These are phyloP conservation scores for Hozukius guyotensis DNA, from an alignment of 2,797 vertebrate genomes.

Conservation along the genomic window DNA sequence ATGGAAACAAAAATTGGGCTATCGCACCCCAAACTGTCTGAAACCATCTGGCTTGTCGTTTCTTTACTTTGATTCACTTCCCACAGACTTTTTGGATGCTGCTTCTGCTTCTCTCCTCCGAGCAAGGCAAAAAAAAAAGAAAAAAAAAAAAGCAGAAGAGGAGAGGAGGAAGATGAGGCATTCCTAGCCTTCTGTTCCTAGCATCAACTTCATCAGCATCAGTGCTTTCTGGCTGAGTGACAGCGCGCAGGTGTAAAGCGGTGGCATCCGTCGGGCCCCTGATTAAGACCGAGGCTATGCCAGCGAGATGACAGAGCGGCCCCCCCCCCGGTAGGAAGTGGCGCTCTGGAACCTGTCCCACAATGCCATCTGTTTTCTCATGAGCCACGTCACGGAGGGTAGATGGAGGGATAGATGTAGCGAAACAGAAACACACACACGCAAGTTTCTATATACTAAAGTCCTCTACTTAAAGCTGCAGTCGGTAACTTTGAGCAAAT, in stretches of 20 bases:
- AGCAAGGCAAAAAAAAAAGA: background rate
- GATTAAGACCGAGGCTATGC: constrained; percentile 63
- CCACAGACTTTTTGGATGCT: background rate
- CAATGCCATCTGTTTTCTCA: constrained; percentile 75
- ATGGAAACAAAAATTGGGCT: background rate
- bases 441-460: background rate
- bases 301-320: constrained; percentile 49
- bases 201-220: constrained; percentile 29
- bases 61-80: constrained; percentile 3
- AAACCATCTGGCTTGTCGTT: constrained; percentile 30
- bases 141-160: background rate
- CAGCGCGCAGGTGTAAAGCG: constrained; percentile 55
- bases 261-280: constrained; percentile 42
- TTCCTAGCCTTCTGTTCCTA: constrained; percentile 17
- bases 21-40: background rate
- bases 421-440: background rate
- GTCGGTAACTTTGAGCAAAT: too few relatives aligned
- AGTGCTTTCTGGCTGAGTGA: constrained; percentile 37
- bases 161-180: background rate
- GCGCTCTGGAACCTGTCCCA: constrained; percentile 54
- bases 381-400: constrained; percentile 21
- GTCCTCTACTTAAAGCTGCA: too few relatives aligned
- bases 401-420: constrained; percentile 4
- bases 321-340: constrained; percentile 9
- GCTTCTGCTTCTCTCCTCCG: background rate